A percentile compares a stretch with the other conserved stretches of the same genome.
These are phyloP conservation scores for Hemibagrus wyckioides DNA, from an alignment of 2,113 vertebrate genomes.

Conservation along the genomic window DNA sequence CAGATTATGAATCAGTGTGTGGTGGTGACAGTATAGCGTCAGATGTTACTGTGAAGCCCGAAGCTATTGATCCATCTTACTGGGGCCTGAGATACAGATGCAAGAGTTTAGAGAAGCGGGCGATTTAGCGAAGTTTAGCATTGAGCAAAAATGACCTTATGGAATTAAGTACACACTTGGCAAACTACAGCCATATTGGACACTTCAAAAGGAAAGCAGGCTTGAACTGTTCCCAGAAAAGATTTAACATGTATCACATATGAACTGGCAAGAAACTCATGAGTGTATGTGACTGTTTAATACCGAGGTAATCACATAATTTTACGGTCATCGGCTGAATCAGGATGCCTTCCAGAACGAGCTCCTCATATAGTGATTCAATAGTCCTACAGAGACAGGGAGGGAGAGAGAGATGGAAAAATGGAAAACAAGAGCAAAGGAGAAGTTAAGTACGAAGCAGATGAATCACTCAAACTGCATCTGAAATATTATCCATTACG, in stretches of 20 bases:
- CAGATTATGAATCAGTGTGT: slow-evolving; percentile 27
- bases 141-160: background rate
- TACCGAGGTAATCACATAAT: slow-evolving; percentile 81
- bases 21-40: background rate
- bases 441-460: slow-evolving; percentile 8
- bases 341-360: slow-evolving; percentile 77
- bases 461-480: background rate
- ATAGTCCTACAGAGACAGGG: slow-evolving; percentile 68
- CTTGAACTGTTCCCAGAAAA: background rate
- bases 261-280: background rate
- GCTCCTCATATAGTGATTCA: slow-evolving; percentile 80
- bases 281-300: background rate
- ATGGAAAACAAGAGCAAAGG: slow-evolving; percentile 19
- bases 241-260: background rate
- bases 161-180: background rate
- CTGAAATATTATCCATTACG: slow-evolving; percentile 23
- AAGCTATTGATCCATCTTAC: background rate
- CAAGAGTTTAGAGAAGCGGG: slow-evolving; percentile 6
- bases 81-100: background rate
- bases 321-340: slow-evolving; percentile 72
- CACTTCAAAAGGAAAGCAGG: background rate
- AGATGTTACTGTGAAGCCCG: background rate
- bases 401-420: slow-evolving; percentile 10
- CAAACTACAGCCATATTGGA: background rate
- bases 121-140: slow-evolving; percentile 3